Conservation (phyloP, 2,797 vertebrate genomes). For the Danio aesculapii region DNA sequence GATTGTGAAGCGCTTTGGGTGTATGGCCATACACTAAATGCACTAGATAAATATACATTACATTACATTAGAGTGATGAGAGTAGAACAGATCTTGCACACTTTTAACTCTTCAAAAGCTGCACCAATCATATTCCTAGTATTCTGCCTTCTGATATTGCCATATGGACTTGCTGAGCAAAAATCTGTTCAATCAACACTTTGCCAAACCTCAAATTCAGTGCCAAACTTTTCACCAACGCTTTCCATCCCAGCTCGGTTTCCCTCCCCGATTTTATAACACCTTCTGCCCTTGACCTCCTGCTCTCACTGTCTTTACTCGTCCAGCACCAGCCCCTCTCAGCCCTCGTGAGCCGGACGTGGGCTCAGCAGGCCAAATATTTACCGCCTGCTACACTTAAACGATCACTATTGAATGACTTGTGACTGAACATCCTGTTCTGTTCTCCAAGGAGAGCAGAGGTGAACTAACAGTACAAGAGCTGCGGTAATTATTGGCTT, state of each 20-base stretch:
- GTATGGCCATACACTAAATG: too few relatives aligned
- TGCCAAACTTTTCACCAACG: slow-evolving; percentile 15
- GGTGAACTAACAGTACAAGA: slow-evolving; percentile 13
- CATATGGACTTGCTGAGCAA: slow-evolving; percentile 43
- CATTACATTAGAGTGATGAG: background rate
- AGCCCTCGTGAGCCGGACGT: slow-evolving; percentile 22
- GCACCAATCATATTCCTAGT: background rate
- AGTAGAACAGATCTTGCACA: background rate
- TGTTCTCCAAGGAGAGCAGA: slow-evolving; percentile 29
- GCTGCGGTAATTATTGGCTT: slow-evolving; percentile 38
- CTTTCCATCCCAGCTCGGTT: slow-evolving; percentile 12
- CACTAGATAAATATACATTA: too few relatives aligned
- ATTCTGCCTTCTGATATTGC: slow-evolving; percentile 5
- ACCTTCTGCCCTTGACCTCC: background rate
- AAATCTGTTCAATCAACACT: slow-evolving; percentile 25
- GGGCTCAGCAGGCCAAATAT: slow-evolving; percentile 39
- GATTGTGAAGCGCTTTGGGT: too few relatives aligned
- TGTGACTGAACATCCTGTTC: slow-evolving; percentile 39
- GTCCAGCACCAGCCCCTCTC: background rate
- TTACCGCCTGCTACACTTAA: slow-evolving; percentile 18
- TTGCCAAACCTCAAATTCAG: slow-evolving; percentile 17
- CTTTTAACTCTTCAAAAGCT: slow-evolving; percentile 18
- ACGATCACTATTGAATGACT: slow-evolving; percentile 34
- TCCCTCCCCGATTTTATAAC: background rate
- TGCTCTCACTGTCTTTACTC: slow-evolving; percentile 31